A percentile compares a stretch with the other conserved stretches of the same genome.
phyloP scores from a whole-genome alignment of 2,113 vertebrate genomes.

The Ammodramus savannarum region DNA sequence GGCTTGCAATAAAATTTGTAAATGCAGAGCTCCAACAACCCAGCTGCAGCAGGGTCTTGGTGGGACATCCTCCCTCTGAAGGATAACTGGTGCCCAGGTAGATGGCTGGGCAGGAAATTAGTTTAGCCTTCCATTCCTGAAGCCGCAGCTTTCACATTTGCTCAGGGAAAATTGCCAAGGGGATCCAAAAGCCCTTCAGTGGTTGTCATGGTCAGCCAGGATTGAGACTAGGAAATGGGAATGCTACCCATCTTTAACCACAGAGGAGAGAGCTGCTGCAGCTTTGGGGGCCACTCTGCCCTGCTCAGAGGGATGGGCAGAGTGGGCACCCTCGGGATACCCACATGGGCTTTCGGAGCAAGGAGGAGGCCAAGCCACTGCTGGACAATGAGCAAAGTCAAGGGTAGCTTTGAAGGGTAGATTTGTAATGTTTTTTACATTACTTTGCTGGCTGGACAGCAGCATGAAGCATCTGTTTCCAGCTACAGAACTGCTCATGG shows the following conservation, averaged over 20 bases:
- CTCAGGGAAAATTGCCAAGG: neutral
- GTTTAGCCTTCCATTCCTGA: neutral
- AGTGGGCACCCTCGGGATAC: neutral
- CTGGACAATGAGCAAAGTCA: neutral
- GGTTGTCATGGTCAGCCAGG: neutral
- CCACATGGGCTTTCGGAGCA: neutral
- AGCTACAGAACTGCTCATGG: constrained; percentile 72
- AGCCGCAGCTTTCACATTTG: neutral
- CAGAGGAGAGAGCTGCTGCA: neutral
- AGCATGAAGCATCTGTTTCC: constrained; percentile 79
- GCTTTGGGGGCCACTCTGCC: neutral
- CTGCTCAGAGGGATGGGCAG: neutral
- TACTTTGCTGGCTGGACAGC: constrained; percentile 41
- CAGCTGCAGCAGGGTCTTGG: neutral
- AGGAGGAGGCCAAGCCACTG: neutral
- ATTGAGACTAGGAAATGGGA: neutral
- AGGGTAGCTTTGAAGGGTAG: constrained; percentile 54
- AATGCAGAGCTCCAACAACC: neutral
- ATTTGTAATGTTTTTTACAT: constrained; percentile 58
- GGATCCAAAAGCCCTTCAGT: neutral
- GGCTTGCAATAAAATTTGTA: neutral
- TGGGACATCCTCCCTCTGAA: neutral
- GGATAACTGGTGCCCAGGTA: neutral
- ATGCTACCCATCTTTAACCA: fast-evolving
- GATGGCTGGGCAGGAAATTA: neutral